phyloP scores from a whole-genome alignment of 2,888 invertebrate species.

The Scaptomyza cyrtandrae region DNA sequence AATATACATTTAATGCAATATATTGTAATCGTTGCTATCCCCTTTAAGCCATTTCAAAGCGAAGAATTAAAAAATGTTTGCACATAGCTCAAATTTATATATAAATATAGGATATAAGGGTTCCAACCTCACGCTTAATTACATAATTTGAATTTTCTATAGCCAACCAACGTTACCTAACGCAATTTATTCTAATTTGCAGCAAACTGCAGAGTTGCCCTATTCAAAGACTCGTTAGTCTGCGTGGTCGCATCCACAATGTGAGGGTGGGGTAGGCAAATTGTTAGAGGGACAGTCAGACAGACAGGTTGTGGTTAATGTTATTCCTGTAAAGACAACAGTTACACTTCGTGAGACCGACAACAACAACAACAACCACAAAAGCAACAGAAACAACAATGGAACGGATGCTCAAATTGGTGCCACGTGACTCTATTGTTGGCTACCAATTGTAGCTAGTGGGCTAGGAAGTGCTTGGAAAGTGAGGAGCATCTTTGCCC shows the following conservation, averaged over 20 bases:
- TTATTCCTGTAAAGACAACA: constrained; percentile 57
- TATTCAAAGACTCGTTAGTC: constrained; percentile 48
- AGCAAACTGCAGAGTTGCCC: constrained; percentile 19
- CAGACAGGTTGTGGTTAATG: constrained; percentile 63
- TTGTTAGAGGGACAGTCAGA: constrained; percentile 26
- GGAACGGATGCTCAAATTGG: constrained; percentile 83
- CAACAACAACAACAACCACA: constrained; percentile 14
- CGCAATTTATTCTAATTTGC: constrained; percentile 72
- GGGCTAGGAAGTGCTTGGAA: neutral
- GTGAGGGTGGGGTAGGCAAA: neutral
- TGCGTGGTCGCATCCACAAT: constrained; percentile 14
- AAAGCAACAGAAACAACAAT: constrained; percentile 34
- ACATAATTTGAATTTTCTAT: constrained; percentile 82
- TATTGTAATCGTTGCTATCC: neutral
- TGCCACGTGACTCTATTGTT: constrained; percentile 84
- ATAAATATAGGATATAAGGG: neutral
- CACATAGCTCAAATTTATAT: neutral
- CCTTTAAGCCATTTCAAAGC: constrained; percentile 29
- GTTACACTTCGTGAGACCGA: constrained; percentile 29
- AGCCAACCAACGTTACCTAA: constrained; percentile 58
- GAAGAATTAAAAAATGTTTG: constrained; percentile 8
- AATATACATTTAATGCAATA: neutral
- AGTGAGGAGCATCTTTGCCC: constrained; percentile 42
- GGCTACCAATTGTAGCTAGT: constrained; percentile 47
- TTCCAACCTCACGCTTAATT: constrained; percentile 65